phyloP scores from a whole-genome alignment of 1,140 invertebrate species.

The Asbolus verrucosus region DNA sequence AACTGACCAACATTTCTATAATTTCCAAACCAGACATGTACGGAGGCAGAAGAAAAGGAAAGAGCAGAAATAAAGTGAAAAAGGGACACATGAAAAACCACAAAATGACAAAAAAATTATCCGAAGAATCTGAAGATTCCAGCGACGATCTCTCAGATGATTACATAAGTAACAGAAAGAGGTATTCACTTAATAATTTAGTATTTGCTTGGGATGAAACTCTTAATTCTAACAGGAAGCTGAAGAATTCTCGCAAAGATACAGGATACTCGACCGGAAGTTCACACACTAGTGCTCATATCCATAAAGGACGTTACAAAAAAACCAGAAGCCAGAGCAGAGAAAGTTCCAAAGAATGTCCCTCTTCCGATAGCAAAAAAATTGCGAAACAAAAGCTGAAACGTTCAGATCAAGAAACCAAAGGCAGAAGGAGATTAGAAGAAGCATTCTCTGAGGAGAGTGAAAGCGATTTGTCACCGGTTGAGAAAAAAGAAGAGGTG shows the following conservation, averaged over 20 bases:
- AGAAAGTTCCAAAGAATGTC: constrained; percentile 44
- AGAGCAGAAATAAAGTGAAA: constrained; percentile 41
- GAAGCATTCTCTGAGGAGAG: constrained; percentile 57
- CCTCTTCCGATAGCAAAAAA: constrained; percentile 27
- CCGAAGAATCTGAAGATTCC: constrained; percentile 42
- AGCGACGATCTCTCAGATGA: constrained; percentile 38
- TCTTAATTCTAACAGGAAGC: constrained; percentile 48
- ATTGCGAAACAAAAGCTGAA: constrained; percentile 62
- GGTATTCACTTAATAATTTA: constrained; percentile 44
- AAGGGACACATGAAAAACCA: constrained; percentile 35
- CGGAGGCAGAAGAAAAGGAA: constrained; percentile 47
- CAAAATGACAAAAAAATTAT: constrained; percentile 25
- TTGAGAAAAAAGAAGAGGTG: constrained; percentile 50
- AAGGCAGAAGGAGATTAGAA: constrained; percentile 49
- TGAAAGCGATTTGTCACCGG: constrained; percentile 56
- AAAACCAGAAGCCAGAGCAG: constrained; percentile 52
- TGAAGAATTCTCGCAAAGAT: constrained; percentile 68
- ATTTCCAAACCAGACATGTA: constrained; percentile 68
- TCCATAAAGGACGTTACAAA: constrained; percentile 57
- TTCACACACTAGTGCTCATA: constrained; percentile 65
- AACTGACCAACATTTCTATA: constrained; percentile 69
- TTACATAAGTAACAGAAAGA: constrained; percentile 40
- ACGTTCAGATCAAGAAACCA: constrained; percentile 55
- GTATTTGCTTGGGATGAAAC: no score
- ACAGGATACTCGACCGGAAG: constrained; percentile 76